phyloP scores from a whole-genome alignment of 2,888 invertebrate species.

The Parasteatoda lunata region DNA sequence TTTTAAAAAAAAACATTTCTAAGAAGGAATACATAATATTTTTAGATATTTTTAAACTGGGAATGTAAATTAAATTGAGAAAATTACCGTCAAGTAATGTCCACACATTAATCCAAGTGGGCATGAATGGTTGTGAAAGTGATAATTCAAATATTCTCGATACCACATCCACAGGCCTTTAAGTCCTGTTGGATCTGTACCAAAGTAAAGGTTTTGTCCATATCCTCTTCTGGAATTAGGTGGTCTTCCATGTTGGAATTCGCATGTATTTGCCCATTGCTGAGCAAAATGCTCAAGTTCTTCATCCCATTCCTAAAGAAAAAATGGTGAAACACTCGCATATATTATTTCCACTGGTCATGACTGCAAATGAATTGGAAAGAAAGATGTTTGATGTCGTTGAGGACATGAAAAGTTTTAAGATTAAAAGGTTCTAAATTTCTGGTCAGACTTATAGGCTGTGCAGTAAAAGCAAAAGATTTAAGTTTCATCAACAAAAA shows the following conservation, averaged over 20 bases:
- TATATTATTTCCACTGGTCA: not conserved
- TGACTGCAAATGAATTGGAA: too few relatives aligned
- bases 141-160: conserved; percentile 38
- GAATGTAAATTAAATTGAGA: too few relatives aligned
- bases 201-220: conserved; percentile 55
- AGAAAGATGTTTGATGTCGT: too few relatives aligned
- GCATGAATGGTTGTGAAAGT: conserved; percentile 13
- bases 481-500: too few relatives aligned
- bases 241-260: conserved; percentile 39
- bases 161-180: conserved; percentile 38
- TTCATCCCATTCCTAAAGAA: conserved; percentile 59
- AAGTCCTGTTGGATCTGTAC: conserved; percentile 33
- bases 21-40: too few relatives aligned
- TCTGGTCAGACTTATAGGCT: too few relatives aligned
- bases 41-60: too few relatives aligned
- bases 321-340: not conserved
- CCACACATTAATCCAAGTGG: conserved; percentile 35
- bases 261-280: conserved; percentile 41
- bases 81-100: conserved; percentile 35
- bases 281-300: conserved; percentile 35
- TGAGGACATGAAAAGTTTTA: too few relatives aligned
- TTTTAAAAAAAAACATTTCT: too few relatives aligned
- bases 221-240: not conserved
- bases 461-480: too few relatives aligned
- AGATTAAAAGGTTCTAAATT: too few relatives aligned